These are phyloP conservation scores for Philypnodon macrostomus DNA, from an alignment of 2,797 vertebrate species.

Conservation along the genomic window DNA sequence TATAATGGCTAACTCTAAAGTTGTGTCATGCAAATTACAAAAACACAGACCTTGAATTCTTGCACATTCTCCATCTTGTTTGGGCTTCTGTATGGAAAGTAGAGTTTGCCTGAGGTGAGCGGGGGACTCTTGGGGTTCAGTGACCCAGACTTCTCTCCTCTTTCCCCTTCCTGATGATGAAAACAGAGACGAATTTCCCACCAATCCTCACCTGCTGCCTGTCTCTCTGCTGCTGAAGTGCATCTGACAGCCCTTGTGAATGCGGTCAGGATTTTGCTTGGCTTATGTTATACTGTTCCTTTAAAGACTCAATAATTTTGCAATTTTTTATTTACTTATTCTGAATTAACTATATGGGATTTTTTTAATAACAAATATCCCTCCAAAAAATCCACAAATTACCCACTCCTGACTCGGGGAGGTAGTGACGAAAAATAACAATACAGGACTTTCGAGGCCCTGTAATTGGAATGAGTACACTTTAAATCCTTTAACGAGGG, in stretches of 20 bases:
- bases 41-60: too few relatives aligned
- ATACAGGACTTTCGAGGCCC: constrained; percentile 13
- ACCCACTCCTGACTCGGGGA: too few relatives aligned
- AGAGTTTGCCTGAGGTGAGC: constrained; percentile 52
- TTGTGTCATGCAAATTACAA: too few relatives aligned
- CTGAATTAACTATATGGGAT: too few relatives aligned
- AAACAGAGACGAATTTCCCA: constrained; percentile 32
- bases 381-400: too few relatives aligned
- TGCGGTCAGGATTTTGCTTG: too few relatives aligned
- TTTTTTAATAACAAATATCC: too few relatives aligned
- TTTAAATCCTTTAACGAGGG: constrained; percentile 1
- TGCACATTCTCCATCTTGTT: too few relatives aligned
- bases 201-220: constrained; percentile 12
- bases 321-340: too few relatives aligned
- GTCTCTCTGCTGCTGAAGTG: constrained; percentile 21
- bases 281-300: too few relatives aligned
- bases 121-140: constrained; percentile 28
- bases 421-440: constrained; percentile 28
- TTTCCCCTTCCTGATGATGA: constrained; percentile 32
- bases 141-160: constrained; percentile 33
- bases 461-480: constrained; percentile 14
- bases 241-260: constrained; percentile 24
- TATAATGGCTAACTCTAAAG: too few relatives aligned
- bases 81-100: constrained; percentile 49
- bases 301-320: too few relatives aligned